These are phyloP conservation scores for Empidonax traillii DNA, from an alignment of 2,113 vertebrate species.

Conservation along the genomic window DNA sequence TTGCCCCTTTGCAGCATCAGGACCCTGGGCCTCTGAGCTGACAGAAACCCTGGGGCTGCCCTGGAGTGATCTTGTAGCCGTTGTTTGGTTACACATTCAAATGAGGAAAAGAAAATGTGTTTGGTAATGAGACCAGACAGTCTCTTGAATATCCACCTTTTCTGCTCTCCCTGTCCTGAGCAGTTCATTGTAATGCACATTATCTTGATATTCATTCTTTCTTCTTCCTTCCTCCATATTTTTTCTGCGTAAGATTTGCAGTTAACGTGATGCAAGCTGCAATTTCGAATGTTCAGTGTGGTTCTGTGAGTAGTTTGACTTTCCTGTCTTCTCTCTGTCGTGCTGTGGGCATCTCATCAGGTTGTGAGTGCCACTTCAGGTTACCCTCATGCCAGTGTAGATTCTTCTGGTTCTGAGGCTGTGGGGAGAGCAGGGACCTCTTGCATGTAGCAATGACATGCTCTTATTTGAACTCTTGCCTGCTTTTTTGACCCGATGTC, in stretches of 20 bases:
- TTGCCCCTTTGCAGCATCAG: background rate
- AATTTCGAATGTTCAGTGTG: background rate
- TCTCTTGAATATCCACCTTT: background rate
- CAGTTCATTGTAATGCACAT: background rate
- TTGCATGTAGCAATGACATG: background rate
- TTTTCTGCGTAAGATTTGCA: background rate
- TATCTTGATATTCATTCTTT: background rate
- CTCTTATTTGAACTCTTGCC: background rate
- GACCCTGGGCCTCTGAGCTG: background rate
- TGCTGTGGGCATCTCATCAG: background rate
- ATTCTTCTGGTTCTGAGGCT: background rate
- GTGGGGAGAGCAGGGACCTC: background rate
- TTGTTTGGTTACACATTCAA: background rate
- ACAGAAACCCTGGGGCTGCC: fast-evolving
- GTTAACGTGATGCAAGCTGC: background rate
- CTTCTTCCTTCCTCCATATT: background rate
- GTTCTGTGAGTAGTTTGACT: background rate
- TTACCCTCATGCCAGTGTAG: background rate
- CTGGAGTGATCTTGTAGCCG: background rate
- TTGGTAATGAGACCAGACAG: background rate
- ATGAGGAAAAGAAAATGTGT: background rate
- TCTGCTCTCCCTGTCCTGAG: background rate
- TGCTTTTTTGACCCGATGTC: background rate
- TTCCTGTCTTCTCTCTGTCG: background rate
- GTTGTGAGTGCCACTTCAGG: background rate